Base-by-base conservation (phyloP, 1,140 invertebrate species). In the Pseudoatta argentina region DNA sequence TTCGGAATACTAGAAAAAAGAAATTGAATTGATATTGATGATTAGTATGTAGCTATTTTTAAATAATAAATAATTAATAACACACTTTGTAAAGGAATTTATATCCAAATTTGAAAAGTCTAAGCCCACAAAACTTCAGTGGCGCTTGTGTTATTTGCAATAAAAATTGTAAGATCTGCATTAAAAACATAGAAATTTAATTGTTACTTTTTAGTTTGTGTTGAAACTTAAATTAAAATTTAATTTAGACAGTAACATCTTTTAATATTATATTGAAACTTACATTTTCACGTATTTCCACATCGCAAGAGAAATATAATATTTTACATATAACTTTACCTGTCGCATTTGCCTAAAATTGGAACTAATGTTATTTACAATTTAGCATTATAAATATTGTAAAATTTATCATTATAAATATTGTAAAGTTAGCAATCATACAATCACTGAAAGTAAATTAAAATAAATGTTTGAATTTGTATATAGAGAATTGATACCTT, bases 301-400 rank as follows among this genome's bases (percentile, higher is more conserved):
- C 55, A 48, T 75, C 24, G 12, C 3, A 21, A 64, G 24, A 24
- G 12, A 61, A 63, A 51, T 64, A 24, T 24, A 27, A 27, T 63
- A 53, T 34, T 51, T 75, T 75, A 21, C 3, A 24, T 48, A 85
- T 24, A 75, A 76, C 5, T 6, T 34, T 14, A 12, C n/a, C 7
- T n/a, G 71, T 76, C 30, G 51, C 18, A 30, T 75, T 76, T 75
- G 69, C 71, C 71, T 85, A 85, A 61, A 76, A 85, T 75, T 34
- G 5, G 5, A 27, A 27, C 2, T n/a, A 57, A 34, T 18, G 14
- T 78, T 64, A 66, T 21, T 57, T 57, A 24, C 0, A 39, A 71
- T 24, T 8, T 81, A 51, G 21, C 3, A 57, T 59, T 6, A 30
- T 30, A 30, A 30, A 30, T 30, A 30, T 30, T 24, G 27, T 34